Evolutionary conservation across 2,888 invertebrate species (phyloP).

Genomic region (Dilophus febrilis): DNA sequence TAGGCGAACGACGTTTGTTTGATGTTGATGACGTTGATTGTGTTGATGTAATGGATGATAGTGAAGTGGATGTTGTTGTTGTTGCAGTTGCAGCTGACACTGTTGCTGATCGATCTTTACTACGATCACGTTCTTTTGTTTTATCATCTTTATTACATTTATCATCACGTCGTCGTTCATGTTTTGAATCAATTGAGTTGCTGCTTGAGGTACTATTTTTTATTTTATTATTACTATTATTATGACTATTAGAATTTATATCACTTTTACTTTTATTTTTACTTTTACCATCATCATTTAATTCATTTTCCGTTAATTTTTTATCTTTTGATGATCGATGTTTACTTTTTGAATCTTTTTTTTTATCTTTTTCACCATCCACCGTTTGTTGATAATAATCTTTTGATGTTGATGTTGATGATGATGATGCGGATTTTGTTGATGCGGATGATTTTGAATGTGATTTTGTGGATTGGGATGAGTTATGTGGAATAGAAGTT

Average conservation of each 20-base stretch:
- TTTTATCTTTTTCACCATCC: constrained; percentile 12
- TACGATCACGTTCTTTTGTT: constrained; percentile 35
- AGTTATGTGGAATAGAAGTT: too few species aligned
- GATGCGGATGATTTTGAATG: neutral
- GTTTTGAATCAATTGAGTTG: constrained; percentile 1
- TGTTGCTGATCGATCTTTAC: constrained; percentile 23
- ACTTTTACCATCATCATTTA: neutral
- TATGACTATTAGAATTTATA: neutral
- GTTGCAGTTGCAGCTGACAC: too few species aligned
- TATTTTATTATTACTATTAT: too few species aligned
- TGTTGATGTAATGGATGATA: constrained; percentile 22
- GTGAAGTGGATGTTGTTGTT: constrained; percentile 14
- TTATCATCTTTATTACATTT: constrained; percentile 30
- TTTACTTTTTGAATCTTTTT: constrained; percentile 10
- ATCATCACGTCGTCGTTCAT: constrained; percentile 4
- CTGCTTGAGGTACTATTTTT: too few species aligned
- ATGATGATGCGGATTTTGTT: neutral
- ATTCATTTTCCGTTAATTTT: neutral
- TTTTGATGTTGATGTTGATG: constrained; percentile 1
- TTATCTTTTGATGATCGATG: constrained; percentile 6
- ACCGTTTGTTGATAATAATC: constrained; percentile 1
- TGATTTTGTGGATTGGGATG: neutral
- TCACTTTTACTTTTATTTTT: neutral
- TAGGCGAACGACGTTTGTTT: neutral
- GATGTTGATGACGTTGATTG: constrained; percentile 14